Evolutionary conservation across 2,113 vertebrate genomes (phyloP).

Genomic region (Eretmochelys imbricata): DNA sequence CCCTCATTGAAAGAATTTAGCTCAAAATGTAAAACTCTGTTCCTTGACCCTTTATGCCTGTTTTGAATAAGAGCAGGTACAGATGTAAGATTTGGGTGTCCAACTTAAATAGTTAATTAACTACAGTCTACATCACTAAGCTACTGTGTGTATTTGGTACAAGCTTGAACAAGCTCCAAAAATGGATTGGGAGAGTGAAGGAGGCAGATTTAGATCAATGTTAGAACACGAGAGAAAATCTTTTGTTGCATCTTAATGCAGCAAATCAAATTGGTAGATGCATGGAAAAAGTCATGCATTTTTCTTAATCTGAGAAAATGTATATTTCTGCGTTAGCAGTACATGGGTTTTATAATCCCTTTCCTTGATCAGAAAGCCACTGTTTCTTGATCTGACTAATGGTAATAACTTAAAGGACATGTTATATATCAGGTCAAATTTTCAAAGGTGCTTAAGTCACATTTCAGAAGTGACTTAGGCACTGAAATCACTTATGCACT

Average conservation of each 20-base stretch:
- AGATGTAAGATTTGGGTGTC: neutral
- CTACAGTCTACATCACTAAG: neutral
- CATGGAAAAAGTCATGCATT: too few species aligned
- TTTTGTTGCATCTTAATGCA: too few species aligned
- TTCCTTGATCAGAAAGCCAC: too few species aligned
- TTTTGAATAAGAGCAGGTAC: neutral
- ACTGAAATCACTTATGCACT: neutral
- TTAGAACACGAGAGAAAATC: too few species aligned
- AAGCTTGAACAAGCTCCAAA: neutral
- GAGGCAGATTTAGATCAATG: neutral
- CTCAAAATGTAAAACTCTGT: neutral
- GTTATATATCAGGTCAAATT: neutral
- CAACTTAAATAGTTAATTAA: neutral
- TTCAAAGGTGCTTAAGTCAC: neutral
- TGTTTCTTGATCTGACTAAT: neutral
- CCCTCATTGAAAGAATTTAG: fast-evolving
- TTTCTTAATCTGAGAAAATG: too few species aligned
- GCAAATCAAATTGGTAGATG: too few species aligned
- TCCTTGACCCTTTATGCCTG: neutral
- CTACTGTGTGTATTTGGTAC: neutral
- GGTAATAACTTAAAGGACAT: neutral
- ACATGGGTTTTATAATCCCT: too few species aligned
- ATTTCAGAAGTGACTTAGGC: neutral
- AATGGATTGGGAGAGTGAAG: neutral
- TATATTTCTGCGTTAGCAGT: too few species aligned